phyloP scores from a whole-genome alignment of 2,113 vertebrate genomes.

The Myanophis thanlyinensis region DNA sequence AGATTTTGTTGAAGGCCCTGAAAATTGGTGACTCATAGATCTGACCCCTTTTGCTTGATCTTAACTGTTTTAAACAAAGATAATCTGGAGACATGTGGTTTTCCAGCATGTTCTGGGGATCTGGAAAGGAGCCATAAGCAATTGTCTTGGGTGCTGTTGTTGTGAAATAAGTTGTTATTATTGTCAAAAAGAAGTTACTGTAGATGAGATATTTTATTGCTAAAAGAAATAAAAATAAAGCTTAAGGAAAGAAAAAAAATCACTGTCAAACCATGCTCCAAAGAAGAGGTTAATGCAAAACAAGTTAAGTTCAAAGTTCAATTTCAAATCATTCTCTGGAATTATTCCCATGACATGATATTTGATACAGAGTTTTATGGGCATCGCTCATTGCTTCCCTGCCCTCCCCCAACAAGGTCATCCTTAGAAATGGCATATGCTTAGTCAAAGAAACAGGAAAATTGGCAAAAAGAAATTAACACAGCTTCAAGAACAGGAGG shows the following conservation, averaged over 20 bases:
- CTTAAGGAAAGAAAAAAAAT: slow-evolving; percentile 8
- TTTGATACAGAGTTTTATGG: slow-evolving; percentile 1
- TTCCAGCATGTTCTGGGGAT: slow-evolving; percentile 45
- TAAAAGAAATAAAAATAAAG: slow-evolving; percentile 55
- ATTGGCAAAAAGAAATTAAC: slow-evolving; percentile 14
- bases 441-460: slow-evolving; percentile 29
- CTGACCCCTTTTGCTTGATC: slow-evolving; percentile 42
- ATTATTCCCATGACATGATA: slow-evolving; percentile 5
- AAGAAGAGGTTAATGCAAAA: slow-evolving; percentile 59
- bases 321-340: slow-evolving; percentile 37
- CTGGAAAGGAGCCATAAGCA: slow-evolving; percentile 40
- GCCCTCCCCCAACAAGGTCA: not conserved
- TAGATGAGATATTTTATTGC: slow-evolving; percentile 65
- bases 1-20: slow-evolving; percentile 55
- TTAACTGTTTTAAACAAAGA: slow-evolving; percentile 24
- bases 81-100: slow-evolving; percentile 20
- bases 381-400: not conserved
- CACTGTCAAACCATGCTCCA: slow-evolving; percentile 30
- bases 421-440: not conserved
- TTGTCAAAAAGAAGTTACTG: slow-evolving; percentile 71
- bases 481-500: not conserved
- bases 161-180: slow-evolving; percentile 79
- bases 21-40: slow-evolving; percentile 40
- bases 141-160: slow-evolving; percentile 61
- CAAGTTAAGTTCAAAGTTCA: slow-evolving; percentile 42